Evolutionary conservation across 2,888 invertebrate genomes (phyloP).

Genomic region (Ectobius pallidus): DNA sequence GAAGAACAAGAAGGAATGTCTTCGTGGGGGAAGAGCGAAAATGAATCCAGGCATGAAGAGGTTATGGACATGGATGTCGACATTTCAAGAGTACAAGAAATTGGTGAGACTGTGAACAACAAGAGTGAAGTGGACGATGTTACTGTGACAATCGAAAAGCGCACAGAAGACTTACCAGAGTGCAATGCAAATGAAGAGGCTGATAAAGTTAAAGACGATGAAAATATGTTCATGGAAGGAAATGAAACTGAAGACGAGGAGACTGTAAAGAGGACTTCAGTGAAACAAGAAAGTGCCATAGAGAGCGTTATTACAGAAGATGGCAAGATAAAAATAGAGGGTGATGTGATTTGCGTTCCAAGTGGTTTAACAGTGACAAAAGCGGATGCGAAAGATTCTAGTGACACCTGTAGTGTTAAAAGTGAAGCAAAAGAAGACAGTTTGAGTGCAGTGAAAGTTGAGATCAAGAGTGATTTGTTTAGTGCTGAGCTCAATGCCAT

Average conservation of each 20-base stretch:
- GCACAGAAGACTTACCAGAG: no score
- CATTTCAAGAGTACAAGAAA: neutral
- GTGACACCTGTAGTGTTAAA: conserved; percentile 13
- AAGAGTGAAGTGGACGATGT: neutral
- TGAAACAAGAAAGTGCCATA: conserved; percentile 34
- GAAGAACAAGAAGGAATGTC: conserved; percentile 46
- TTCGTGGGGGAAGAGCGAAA: conserved; percentile 5
- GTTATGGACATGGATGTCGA: neutral
- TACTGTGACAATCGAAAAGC: no score
- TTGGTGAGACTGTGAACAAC: conserved; percentile 49
- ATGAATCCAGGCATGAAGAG: neutral
- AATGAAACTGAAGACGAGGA: conserved; percentile 35
- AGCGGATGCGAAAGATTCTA: neutral
- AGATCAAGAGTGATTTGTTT: conserved; percentile 42
- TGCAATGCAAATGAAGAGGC: no score
- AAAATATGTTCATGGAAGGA: neutral
- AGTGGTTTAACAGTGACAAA: conserved; percentile 22
- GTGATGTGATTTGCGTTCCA: conserved; percentile 21
- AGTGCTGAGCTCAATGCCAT: conserved; percentile 34
- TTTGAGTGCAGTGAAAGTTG: conserved; percentile 41
- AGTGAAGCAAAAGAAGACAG: conserved; percentile 35
- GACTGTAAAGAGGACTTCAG: conserved; percentile 22
- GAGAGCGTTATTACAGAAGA: conserved; percentile 27
- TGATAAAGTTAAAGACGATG: neutral
- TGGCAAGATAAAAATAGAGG: conserved; percentile 26